phyloP scores from a whole-genome alignment of 2,113 vertebrate species.

The Austrofundulus limnaeus region DNA sequence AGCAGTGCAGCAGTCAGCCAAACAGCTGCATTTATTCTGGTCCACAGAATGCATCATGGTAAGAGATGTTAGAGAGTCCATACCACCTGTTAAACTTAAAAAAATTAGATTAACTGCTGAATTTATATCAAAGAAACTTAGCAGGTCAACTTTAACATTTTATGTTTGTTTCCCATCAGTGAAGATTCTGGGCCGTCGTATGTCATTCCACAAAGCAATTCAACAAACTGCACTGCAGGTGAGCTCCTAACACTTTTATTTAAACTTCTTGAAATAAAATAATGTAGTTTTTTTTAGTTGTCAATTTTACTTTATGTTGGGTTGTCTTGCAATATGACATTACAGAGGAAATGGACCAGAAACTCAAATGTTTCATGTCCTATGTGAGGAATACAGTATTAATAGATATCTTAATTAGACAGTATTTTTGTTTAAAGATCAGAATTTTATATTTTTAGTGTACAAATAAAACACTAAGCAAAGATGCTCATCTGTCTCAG shows the following conservation, averaged over 20 bases:
- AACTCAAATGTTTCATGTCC: no score
- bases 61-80: conserved; percentile 8
- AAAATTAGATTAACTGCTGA: no score
- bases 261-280: neutral
- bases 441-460: no score
- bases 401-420: no score
- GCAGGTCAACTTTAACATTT: neutral
- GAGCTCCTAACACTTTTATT: conserved; percentile 17
- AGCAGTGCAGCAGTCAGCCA: conserved; percentile 22
- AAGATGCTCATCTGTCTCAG: no score
- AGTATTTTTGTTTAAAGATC: no score
- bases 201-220: neutral
- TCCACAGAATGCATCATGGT: conserved; percentile 51
- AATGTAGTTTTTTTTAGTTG: neutral
- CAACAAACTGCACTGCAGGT: conserved; percentile 37
- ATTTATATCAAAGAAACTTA: no score
- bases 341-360: neutral
- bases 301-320: neutral
- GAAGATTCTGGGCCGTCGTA: conserved; percentile 17
- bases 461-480: no score
- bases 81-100: no score
- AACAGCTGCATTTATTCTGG: conserved; percentile 39
- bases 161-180: conserved; percentile 35
- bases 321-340: neutral
- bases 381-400: no score